Evolutionary conservation across 1,140 invertebrate species (phyloP).

Genomic region (Periplaneta americana): DNA sequence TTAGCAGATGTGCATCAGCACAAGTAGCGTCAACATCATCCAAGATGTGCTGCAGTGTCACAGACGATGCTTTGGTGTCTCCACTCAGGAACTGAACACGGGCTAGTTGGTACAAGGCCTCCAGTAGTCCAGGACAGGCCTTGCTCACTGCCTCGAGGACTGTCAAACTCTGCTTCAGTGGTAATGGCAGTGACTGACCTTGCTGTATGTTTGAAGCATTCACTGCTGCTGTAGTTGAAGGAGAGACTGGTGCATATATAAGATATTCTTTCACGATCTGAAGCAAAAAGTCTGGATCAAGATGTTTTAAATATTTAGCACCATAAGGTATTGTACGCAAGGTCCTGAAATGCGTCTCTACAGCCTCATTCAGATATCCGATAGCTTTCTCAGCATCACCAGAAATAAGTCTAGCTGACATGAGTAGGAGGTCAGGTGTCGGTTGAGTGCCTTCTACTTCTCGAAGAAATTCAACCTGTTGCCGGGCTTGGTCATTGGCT

Average conservation of each 20-base stretch:
- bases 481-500: conserved; percentile 59
- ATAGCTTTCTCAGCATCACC: conserved; percentile 52
- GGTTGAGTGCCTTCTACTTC: conserved; percentile 64
- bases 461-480: conserved; percentile 82
- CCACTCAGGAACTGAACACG: conserved; percentile 76
- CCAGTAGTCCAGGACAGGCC: conserved; percentile 74
- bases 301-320: conserved; percentile 60
- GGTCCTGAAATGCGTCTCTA: conserved; percentile 53
- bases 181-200: conserved; percentile 40
- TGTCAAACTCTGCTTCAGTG: conserved; percentile 49
- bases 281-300: conserved; percentile 84
- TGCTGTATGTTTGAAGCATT: conserved; percentile 16
- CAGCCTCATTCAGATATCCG: conserved; percentile 62
- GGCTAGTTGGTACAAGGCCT: conserved; percentile 68
- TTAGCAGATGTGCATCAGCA: conserved; percentile 76
- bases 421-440: conserved; percentile 50
- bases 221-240: background rate
- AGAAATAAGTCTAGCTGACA: conserved; percentile 60
- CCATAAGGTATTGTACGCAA: conserved; percentile 63
- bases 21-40: conserved; percentile 68
- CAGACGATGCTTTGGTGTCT: conserved; percentile 58
- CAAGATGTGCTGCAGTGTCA: conserved; percentile 63
- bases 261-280: conserved; percentile 74
- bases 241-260: conserved; percentile 57
- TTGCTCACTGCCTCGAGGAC: conserved; percentile 69